Conservation (phyloP, 2,888 invertebrate genomes). For the Agapostemon virescens region DNA sequence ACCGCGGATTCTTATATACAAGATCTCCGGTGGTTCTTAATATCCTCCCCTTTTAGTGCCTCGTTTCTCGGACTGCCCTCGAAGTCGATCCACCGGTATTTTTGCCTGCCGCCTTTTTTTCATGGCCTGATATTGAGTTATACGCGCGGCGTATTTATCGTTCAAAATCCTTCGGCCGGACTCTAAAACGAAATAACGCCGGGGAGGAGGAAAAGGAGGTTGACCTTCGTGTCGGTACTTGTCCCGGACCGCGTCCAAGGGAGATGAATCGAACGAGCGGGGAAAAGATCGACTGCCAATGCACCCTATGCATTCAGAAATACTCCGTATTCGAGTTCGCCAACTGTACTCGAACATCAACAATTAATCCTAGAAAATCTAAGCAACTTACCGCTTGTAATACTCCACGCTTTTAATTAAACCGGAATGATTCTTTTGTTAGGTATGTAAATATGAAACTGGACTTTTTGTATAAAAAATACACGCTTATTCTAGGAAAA, state of each 20-base stretch:
- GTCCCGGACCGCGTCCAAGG: slow-evolving; percentile 22
- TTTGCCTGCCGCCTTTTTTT: slow-evolving; percentile 74
- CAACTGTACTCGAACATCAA: not conserved
- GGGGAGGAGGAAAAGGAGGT: slow-evolving; percentile 28
- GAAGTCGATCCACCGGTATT: slow-evolving; percentile 78
- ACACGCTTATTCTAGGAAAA: too few relatives aligned
- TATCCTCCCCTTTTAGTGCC: slow-evolving; percentile 79
- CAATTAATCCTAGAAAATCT: not conserved
- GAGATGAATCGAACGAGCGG: slow-evolving; percentile 31
- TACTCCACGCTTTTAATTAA: too few relatives aligned
- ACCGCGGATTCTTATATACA: slow-evolving; percentile 77
- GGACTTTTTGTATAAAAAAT: too few relatives aligned
- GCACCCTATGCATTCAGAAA: slow-evolving; percentile 23
- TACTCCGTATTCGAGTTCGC: too few relatives aligned
- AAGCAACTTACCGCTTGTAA: not conserved
- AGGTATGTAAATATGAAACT: too few relatives aligned
- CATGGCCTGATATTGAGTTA: slow-evolving; percentile 78
- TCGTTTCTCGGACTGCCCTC: slow-evolving; percentile 74
- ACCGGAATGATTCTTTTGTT: too few relatives aligned
- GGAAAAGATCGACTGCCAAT: slow-evolving; percentile 44
- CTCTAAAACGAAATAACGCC: slow-evolving; percentile 40
- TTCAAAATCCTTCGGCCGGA: slow-evolving; percentile 69
- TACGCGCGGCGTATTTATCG: slow-evolving; percentile 77
- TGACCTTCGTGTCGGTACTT: slow-evolving; percentile 31
- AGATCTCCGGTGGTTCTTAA: slow-evolving; percentile 79